Evolutionary conservation across 2,888 invertebrate species (phyloP).

Genomic region (Melangyna quadrimaculata): DNA sequence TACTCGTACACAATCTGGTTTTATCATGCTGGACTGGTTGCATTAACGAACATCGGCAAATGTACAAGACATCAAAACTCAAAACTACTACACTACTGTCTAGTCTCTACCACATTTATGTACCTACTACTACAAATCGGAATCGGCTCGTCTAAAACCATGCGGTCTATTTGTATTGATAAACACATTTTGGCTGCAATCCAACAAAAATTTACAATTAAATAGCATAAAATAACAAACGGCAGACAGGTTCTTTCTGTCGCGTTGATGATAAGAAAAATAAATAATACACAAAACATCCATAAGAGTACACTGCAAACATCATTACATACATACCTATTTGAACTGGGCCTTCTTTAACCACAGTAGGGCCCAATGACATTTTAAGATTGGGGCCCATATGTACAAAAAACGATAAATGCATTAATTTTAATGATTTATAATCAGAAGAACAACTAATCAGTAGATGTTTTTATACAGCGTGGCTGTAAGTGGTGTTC

Average conservation of each 20-base stretch:
- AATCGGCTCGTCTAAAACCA: neutral
- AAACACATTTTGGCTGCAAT: conserved; percentile 58
- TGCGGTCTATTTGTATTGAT: conserved; percentile 41
- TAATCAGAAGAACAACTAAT: no score
- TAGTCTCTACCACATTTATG: no score
- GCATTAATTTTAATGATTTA: no score
- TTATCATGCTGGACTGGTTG: no score
- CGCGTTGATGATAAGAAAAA: conserved; percentile 58
- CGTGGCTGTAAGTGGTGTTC: no score
- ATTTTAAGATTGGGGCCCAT: neutral
- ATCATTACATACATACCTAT: neutral
- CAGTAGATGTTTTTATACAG: no score
- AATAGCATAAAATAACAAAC: conserved; percentile 55
- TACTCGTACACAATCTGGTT: no score
- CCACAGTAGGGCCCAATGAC: neutral
- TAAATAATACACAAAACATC: conserved; percentile 44
- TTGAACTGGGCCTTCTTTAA: neutral
- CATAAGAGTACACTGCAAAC: conserved; percentile 17
- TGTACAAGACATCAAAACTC: no score
- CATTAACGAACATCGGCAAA: no score
- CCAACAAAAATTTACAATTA: conserved; percentile 44
- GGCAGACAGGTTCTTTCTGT: conserved; percentile 60
- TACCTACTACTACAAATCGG: neutral
- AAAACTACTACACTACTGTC: no score
- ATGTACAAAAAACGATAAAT: no score